Base-by-base conservation (phyloP, 2,797 vertebrate species). In the Lagocephalus sceleratus region DNA sequence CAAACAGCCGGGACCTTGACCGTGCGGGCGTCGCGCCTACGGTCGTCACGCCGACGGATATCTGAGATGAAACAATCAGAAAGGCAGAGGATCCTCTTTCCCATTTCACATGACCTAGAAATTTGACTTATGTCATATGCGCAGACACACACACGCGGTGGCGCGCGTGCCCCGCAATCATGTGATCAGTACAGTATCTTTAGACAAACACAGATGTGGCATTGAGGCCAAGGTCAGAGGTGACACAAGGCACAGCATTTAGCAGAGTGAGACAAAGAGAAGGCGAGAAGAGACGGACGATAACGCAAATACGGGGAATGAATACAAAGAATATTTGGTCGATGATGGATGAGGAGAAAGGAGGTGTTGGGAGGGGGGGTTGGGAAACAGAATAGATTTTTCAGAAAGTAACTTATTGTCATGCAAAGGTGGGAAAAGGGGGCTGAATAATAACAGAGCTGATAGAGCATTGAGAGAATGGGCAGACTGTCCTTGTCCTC, bases 171-270 rank as follows among this genome's bases (percentile, higher is more conserved):
- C 65, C 65, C 44, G 56, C 60, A 62, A 26, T 76, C 71, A 76
- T 51, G 62, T 72, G 76, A 83, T 68, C 19, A 16, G 62, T 50
- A 51, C 48, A 38, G 39, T 51, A 69, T 72, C 65, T 71, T 51
- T 25, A 76, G 65, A 72, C 42, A 74, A 73, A 83, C 70, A 75
- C 44, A 2, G 42, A 17, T 11, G 10, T 4, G 40, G 45, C 45
- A 63, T 60, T 45, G 25, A 64, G 53, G 65, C 56, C 81, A 87
- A 88, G 82, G 85, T 85, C 78, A 82, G 76, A 82, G 77, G 67
- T 70, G 66, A 68, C 52, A 43, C 2, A 23, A 11, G 10, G 20
- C 52, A 44, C 35, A 62, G 54, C 43, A 56, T 38, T 67, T 5
- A 29, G 22, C 46, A 51, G 53, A 57, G 46, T 38, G 42, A 74